Base-by-base conservation (phyloP, 2,113 vertebrate species). In the Bagarius yarrelli region DNA sequence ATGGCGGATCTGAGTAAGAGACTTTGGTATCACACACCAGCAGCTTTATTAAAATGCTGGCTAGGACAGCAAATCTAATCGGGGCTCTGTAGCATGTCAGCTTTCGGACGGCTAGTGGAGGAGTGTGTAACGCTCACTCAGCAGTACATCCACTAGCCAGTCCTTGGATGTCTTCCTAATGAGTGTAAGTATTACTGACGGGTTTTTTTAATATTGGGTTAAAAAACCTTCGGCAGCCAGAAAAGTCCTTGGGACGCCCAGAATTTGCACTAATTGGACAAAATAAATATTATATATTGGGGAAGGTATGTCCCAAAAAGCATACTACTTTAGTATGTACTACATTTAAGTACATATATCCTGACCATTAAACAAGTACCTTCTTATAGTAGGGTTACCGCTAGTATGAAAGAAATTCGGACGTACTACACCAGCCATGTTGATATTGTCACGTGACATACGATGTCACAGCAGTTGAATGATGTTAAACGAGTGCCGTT, bases 11-110 rank as follows among this genome's bases (percentile, higher is more conserved):
- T 1, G 21, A 75, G 32, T 9, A 15, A 75, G n/a, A 70, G 44
- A 34, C 40, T 71, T 52, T 9, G 14, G 18, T 40, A 27, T 59
- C 53, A 1, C 30, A n/a, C 30, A 23, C 27, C 32, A 67, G 59
- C 34, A 23, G 27, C 34, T 59, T 72, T 23, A 53, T 81, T 82
- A 60, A 60, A 82, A 59, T 76, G 50, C 72, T 76, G 80, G 67
- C 60, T 34, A 59, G 80, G 25, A 13, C 36, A 56, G 73, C 34
- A 76, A 47, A 67, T 67, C 63, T 50, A 76, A 82, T 60, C 59
- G 25, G 73, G 67, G 32, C 60, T 44, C 80, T 76, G 61, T 72
- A 47, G 52, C 52, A 57, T 52, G 72, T 81, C 72, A 55, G 59
- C 19, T 44, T 53, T 73, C 78, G 70, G 34, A 70, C 32, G 15